Evolutionary conservation across 2,888 invertebrate species (phyloP).

Genomic region (Ametastegia equiseti): DNA sequence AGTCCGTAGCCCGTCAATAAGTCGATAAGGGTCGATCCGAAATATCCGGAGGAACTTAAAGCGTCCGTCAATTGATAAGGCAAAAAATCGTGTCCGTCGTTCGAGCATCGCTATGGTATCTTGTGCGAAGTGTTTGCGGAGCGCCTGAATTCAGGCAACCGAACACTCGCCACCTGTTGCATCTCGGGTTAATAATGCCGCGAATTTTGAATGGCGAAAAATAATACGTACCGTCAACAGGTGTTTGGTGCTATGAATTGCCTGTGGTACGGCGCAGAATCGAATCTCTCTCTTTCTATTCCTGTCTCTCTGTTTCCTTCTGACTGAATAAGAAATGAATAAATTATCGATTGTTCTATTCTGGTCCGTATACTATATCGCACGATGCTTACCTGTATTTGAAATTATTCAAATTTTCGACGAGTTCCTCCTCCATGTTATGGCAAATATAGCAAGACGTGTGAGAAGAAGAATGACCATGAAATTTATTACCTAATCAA

Average conservation of each 20-base stretch:
- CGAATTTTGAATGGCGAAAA: neutral
- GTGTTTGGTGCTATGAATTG: neutral
- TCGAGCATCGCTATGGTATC: no score
- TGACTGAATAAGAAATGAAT: neutral
- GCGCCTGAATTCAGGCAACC: neutral
- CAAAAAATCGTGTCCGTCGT: no score
- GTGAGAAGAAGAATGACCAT: no score
- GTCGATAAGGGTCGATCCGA: no score
- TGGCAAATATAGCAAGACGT: no score
- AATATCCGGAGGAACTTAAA: no score
- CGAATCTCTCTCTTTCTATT: neutral
- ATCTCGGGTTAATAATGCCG: no score
- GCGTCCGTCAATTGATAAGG: no score
- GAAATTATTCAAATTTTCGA: neutral
- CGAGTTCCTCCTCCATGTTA: neutral
- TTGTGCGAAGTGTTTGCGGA: neutral
- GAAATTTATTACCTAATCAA: constrained; percentile 76
- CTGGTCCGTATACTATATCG: neutral
- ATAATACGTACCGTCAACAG: neutral
- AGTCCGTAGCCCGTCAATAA: no score
- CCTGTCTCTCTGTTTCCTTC: no score
- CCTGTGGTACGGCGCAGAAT: neutral
- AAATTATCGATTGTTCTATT: neutral
- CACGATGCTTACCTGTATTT: no score
- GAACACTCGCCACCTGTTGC: constrained; percentile 22